Evolutionary conservation across 2,797 vertebrate species (phyloP), one percentile per base, ranked within the genome.

Genomic region (Babyrousa celebensis): DNA sequence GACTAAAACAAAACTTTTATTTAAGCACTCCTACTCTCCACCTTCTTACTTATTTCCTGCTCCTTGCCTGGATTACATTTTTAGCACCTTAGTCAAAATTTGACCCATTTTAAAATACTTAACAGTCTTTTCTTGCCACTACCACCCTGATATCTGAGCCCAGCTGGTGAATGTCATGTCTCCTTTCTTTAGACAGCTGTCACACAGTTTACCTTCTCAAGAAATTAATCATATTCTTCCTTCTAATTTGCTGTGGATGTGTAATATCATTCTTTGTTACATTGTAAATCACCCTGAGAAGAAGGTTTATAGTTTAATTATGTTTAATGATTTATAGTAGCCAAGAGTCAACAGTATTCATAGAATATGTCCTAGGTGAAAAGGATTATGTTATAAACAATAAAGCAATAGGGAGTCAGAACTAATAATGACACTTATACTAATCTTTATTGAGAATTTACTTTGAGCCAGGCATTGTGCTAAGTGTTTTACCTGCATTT

Each of bases 161-260:
- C n/a, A 94, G 48, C 2, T 56, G 67, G 5, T 84, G 14, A 96
- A 85, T 75, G 21, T 23, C 23, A 65, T 43, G 85, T 85, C 27
- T 92, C 12, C 20, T 83, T 93, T 95, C 20, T 80, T 67, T 27
- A 85, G n/a, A 68, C 2, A 77, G 8, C 4, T 52, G 56, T 85
- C 40, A 96, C 25, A 74, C 8, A 56, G 52, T 74, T 95, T 71
- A 60, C 43, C 48, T 89, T 63, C 71, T 58, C 16, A 83, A 63
- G 15, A 20, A 92, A 94, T 92, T 78, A 96, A 79, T 94, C 27
- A 85, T 74, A 87, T 48, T 68, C n/a, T 94, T 95, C 36, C 29
- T 89, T 90, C 71, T 17, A 91, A 88, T 77, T 70, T 89, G 23
- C 52, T 56, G 9, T 77, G 58, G 29, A 71, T 89, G 85, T 94